Conservation (phyloP, 2,113 vertebrate species). For the Grallaria varia region DNA sequence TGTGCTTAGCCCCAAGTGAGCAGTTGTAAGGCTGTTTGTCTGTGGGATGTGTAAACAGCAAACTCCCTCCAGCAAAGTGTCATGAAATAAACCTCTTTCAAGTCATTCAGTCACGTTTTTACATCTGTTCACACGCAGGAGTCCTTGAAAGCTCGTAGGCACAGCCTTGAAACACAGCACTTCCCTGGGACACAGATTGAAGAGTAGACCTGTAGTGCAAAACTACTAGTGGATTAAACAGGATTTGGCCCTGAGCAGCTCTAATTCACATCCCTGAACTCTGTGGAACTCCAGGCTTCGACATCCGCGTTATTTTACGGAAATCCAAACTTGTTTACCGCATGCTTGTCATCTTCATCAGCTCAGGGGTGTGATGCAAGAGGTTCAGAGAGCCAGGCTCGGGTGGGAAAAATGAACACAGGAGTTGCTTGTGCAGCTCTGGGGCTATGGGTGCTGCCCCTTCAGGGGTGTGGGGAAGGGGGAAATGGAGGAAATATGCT, state of each 20-base stretch:
- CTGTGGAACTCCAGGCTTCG: not conserved
- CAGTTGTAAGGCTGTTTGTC: not conserved
- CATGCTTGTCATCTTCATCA: not conserved
- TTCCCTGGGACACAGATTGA: not conserved
- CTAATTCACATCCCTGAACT: not conserved
- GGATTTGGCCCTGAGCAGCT: not conserved
- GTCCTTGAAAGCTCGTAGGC: not conserved
- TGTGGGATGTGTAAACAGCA: not conserved
- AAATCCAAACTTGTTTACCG: slow-evolving; percentile 20
- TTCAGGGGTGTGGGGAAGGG: not conserved
- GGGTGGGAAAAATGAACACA: not conserved
- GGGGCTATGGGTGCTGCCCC: not conserved
- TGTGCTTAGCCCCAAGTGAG: not conserved
- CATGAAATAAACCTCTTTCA: not conserved
- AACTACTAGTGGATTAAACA: not conserved
- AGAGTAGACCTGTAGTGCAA: not conserved
- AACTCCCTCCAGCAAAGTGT: not conserved
- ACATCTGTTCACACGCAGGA: not conserved
- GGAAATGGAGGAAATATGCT: rapidly evolving
- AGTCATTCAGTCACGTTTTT: not conserved
- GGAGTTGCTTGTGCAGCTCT: not conserved
- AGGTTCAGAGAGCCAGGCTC: not conserved
- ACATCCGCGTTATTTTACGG: not conserved
- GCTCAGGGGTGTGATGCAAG: slow-evolving; percentile 46
- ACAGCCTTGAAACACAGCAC: not conserved